Evolutionary conservation across 1,140 invertebrate genomes (phyloP).

Genomic region (Hirudo medicinalis): DNA sequence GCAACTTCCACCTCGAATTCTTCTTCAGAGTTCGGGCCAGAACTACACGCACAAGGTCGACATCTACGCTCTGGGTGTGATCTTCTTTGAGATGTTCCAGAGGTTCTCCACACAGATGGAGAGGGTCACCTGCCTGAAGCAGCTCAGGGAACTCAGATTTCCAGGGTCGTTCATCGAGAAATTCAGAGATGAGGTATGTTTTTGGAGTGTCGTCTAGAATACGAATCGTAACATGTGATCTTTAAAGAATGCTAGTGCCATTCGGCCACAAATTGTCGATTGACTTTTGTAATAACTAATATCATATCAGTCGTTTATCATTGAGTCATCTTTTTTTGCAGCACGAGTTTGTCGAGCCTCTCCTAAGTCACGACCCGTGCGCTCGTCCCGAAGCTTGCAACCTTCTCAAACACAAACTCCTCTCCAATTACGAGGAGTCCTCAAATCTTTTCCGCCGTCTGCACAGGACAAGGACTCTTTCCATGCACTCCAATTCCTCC

Average conservation of each 20-base stretch:
- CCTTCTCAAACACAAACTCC: not conserved
- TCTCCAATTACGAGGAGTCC: not conserved
- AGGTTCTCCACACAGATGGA: slow-evolving; percentile 84
- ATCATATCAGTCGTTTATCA: not conserved
- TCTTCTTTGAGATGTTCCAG: slow-evolving; percentile 77
- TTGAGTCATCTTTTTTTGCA: slow-evolving; percentile 43
- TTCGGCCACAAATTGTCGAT: not conserved
- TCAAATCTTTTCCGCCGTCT: not conserved
- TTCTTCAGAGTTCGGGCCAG: slow-evolving; percentile 49
- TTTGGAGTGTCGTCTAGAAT: too few relatives aligned
- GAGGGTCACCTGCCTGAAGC: slow-evolving; percentile 47
- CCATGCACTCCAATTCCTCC: not conserved
- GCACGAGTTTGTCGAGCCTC: slow-evolving; percentile 57
- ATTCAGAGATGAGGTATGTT: slow-evolving; percentile 56
- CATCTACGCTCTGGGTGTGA: slow-evolving; percentile 85
- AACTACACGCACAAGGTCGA: slow-evolving; percentile 87
- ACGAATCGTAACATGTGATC: too few relatives aligned
- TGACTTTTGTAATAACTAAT: not conserved
- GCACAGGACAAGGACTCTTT: not conserved
- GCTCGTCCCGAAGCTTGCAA: slow-evolving; percentile 47
- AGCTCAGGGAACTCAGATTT: slow-evolving; percentile 54
- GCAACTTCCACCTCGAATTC: not conserved
- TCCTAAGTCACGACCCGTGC: slow-evolving; percentile 59
- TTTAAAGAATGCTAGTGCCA: too few relatives aligned
- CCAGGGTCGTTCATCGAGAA: slow-evolving; percentile 53